These are phyloP conservation scores for Epizoanthus rinbou DNA, from an alignment of 92 coral and sea anemone genomes.

Conservation along the genomic window DNA sequence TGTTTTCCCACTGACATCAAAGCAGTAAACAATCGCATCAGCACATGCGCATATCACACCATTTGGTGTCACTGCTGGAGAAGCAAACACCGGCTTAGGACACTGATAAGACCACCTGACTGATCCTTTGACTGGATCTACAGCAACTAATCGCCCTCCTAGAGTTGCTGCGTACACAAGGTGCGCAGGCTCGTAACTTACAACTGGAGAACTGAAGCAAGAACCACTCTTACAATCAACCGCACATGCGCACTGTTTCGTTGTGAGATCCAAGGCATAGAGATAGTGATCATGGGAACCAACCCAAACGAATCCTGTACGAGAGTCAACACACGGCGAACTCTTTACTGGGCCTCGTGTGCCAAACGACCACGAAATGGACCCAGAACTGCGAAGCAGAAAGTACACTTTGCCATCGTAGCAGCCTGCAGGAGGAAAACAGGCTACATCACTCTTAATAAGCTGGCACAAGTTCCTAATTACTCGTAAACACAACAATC, in stretches of 20 bases:
- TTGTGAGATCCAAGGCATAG: conserved; percentile 74
- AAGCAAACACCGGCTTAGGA: conserved; percentile 88
- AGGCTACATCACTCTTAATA: not conserved
- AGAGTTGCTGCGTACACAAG: conserved; percentile 78
- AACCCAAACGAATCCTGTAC: conserved; percentile 89
- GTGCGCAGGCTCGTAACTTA: conserved; percentile 55
- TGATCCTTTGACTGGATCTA: conserved; percentile 53
- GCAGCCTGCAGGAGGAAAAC: conserved; percentile 64
- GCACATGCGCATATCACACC: conserved; percentile 81
- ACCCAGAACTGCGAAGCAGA: conserved; percentile 67
- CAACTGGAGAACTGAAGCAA: conserved; percentile 88
- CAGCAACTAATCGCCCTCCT: conserved; percentile 69
- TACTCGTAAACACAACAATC: no score
- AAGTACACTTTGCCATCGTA: conserved; percentile 96
- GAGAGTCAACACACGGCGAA: conserved; percentile 84
- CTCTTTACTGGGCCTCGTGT: conserved; percentile 88
- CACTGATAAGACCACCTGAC: conserved; percentile 74
- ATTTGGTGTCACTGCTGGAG: conserved; percentile 61
- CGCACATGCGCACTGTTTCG: conserved; percentile 51
- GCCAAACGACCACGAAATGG: conserved; percentile 72
- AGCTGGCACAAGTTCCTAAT: not conserved
- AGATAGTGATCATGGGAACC: conserved; percentile 94
- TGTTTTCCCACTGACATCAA: conserved; percentile 56
- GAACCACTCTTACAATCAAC: conserved; percentile 84
- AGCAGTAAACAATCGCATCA: conserved; percentile 70